These are phyloP conservation scores for Oceanites oceanicus DNA, from an alignment of 2,113 vertebrate genomes.

Conservation along the genomic window DNA sequence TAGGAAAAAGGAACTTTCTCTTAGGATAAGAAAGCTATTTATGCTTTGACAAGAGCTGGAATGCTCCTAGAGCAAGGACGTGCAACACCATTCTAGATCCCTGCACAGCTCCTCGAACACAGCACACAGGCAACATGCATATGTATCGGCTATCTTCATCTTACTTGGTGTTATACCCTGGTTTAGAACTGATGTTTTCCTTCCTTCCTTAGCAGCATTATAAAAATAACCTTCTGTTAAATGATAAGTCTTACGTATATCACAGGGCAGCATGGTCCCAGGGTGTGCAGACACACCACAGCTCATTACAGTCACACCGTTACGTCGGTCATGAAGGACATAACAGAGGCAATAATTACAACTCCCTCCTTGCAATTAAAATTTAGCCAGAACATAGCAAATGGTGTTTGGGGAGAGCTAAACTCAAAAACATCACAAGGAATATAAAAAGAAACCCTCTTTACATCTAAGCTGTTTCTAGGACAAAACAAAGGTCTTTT, in stretches of 20 bases:
- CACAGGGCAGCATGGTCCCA: neutral
- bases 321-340: neutral
- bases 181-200: neutral
- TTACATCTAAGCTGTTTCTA: neutral
- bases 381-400: neutral
- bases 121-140: constrained; percentile 4
- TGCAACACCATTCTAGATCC: neutral
- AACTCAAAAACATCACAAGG: neutral
- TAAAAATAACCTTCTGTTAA: neutral
- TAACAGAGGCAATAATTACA: constrained; percentile 25
- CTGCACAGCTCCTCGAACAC: neutral
- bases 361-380: neutral
- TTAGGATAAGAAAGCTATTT: neutral
- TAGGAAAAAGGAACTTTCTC: neutral
- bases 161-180: neutral
- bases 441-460: neutral
- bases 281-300: neutral
- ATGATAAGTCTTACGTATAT: neutral
- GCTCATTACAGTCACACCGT: neutral
- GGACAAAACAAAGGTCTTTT: neutral
- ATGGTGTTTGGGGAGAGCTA: neutral
- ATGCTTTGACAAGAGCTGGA: neutral
- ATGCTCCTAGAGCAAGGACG: neutral
- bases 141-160: neutral
- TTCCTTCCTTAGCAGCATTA: neutral